A percentile compares a stretch with the other conserved stretches of the same genome.
Evolutionary conservation across 1,140 invertebrate genomes (phyloP).

Genomic region (Trichoplusia ni): DNA sequence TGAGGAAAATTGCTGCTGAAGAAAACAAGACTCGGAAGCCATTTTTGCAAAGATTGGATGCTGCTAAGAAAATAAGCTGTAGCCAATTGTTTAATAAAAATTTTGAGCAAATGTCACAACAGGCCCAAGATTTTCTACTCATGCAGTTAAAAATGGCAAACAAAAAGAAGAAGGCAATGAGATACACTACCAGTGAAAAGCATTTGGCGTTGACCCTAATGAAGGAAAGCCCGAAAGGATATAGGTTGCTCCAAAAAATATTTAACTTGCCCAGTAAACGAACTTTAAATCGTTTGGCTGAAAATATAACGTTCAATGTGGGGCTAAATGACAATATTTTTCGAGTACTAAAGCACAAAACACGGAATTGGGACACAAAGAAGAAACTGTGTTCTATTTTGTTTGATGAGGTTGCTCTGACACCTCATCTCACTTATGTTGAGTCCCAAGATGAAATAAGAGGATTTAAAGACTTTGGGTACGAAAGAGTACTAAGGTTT

Average conservation of each 20-base stretch:
- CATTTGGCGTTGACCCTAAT: neutral
- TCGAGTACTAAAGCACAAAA: neutral
- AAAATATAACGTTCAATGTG: neutral
- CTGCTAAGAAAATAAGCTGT: too few relatives aligned
- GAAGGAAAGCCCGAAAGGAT: conserved; percentile 47
- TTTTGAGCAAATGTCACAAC: conserved; percentile 11
- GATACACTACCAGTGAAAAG: neutral
- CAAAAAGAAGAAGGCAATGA: neutral
- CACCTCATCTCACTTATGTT: conserved; percentile 11
- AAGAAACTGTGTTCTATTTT: conserved; percentile 25
- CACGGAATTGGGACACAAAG: conserved; percentile 1
- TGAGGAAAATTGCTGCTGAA: too few relatives aligned
- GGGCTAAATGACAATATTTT: neutral
- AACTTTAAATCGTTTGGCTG: conserved; percentile 27
- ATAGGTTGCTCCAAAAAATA: conserved; percentile 35
- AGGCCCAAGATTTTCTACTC: neutral
- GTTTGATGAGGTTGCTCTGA: conserved; percentile 30
- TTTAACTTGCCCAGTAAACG: conserved; percentile 35
- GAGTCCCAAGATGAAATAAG: conserved; percentile 16
- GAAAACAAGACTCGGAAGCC: too few relatives aligned
- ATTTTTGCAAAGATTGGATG: too few relatives aligned
- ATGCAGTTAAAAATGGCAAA: neutral
- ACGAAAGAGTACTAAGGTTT: conserved; percentile 23
- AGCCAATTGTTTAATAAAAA: conserved; percentile 30
- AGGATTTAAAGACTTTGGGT: conserved; percentile 27